Base-by-base conservation (phyloP, 2,888 invertebrate species). In the Protodeltote pygarga region DNA sequence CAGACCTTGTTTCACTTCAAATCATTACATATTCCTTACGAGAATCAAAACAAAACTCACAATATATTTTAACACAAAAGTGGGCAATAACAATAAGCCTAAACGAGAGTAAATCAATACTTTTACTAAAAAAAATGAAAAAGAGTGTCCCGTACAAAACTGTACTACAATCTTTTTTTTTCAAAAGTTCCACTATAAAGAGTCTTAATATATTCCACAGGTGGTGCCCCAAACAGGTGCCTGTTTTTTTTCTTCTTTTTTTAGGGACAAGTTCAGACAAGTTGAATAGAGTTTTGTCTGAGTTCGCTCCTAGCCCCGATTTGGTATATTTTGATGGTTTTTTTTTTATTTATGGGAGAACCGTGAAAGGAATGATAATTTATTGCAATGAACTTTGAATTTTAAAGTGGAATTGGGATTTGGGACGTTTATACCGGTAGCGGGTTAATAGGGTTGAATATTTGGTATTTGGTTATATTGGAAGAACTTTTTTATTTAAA, bases 191-290 rank as follows among this genome's bases (percentile, higher is more conserved):
- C 35, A 35, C 66, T 73, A 65, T 46, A 65, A 42, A 55, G 52
- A 23, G 34, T 17, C 45, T 58, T 83, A 81, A 83, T 79, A 68
- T 85, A 87, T 84, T 76, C 84, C 81, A 87, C 89, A 88, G 87
- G 88, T 89, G 89, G 78, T 79, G 73, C 71, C 73, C 75, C 64
- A 76, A 82, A 85, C 89, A 89, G 87, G 89, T 88, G 88, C 73
- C 69, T 54, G 60, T 59, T 71, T 71, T 59, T 35, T 54, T 75
- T 58, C 49, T n/a, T n/a, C 28, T 52, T 60, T 60, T 52, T 69
- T 59, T 54, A 33, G 17, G 45, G 76, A 83, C 89, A 85, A 67
- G 88, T 88, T 80, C 79, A 79, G 81, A 89, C 89, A 87, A 81
- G 89, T 84, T 83, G 84, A 84, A 83, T 85, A 83, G 77, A 68